Evolutionary conservation across 2,113 vertebrate species (phyloP).

Genomic region (Bolborhynchus lineola): DNA sequence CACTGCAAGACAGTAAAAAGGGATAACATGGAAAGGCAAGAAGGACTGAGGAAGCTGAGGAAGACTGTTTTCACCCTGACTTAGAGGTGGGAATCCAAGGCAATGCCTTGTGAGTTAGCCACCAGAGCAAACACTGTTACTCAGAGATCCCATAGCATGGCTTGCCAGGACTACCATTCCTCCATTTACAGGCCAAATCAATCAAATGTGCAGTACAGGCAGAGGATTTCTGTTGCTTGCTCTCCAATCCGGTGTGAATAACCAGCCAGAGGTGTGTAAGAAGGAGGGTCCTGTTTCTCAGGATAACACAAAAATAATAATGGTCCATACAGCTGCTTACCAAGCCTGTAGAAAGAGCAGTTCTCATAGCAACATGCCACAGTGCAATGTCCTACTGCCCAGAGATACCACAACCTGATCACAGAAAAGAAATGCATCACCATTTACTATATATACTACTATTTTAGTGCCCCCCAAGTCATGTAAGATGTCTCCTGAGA

Average conservation of each 20-base stretch:
- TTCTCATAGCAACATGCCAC: neutral
- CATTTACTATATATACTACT: neutral
- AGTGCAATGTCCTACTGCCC: neutral
- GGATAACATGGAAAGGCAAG: neutral
- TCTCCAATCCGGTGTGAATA: neutral
- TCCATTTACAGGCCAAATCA: neutral
- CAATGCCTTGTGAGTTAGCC: neutral
- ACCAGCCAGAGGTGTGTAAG: neutral
- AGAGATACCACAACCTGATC: neutral
- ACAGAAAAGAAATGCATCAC: neutral
- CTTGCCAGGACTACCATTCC: neutral
- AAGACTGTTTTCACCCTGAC: neutral
- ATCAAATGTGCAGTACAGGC: neutral
- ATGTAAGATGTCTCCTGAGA: neutral
- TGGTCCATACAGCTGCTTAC: neutral
- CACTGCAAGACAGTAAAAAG: neutral
- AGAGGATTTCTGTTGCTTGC: neutral
- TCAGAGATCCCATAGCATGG: neutral
- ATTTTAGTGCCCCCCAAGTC: neutral
- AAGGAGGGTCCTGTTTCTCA: neutral
- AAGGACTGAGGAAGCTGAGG: neutral
- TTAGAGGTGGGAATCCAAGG: neutral
- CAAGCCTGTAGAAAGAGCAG: neutral
- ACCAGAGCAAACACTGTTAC: rapidly evolving
- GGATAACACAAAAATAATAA: neutral